Percentiles rank a stretch among this genome's conserved stretches.
These are phyloP conservation scores for Pantala flavescens DNA, from an alignment of 1,140 invertebrate species.

Conservation along the genomic window DNA sequence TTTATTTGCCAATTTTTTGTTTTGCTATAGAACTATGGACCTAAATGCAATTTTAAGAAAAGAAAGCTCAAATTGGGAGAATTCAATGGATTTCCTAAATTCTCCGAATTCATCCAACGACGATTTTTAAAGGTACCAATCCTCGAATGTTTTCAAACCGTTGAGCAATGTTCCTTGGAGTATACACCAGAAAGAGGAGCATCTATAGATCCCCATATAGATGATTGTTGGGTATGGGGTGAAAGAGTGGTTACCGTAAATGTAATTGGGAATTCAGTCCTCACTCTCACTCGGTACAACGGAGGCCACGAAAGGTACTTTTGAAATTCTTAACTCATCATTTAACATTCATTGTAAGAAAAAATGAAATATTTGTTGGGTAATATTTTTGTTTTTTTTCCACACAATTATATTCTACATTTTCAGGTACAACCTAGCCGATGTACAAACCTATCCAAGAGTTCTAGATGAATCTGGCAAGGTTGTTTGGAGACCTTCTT, in stretches of 20 bases:
- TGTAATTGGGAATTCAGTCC: conserved; percentile 64
- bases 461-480: conserved; percentile 28
- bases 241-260: conserved; percentile 92
- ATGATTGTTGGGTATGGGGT: conserved; percentile 99
- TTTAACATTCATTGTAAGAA: too few species aligned
- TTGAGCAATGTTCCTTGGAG: conserved; percentile 95
- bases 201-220: conserved; percentile 94
- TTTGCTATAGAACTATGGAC: conserved; percentile 77
- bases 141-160: conserved; percentile 68
- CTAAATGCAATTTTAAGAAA: conserved; percentile 97
- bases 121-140: conserved; percentile 55
- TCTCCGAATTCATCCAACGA: conserved; percentile 70
- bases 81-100: conserved; percentile 81
- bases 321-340: too few species aligned
- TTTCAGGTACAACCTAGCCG: conserved; percentile 32
- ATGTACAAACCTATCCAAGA: conserved; percentile 35
- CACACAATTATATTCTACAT: too few species aligned
- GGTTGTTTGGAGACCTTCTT: conserved; percentile 13
- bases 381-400: too few species aligned
- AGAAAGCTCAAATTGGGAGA: conserved; percentile 64
- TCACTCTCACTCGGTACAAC: conserved; percentile 65
- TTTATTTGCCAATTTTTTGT: conserved; percentile 22
- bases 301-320: conserved; percentile 57
- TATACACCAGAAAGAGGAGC: conserved; percentile 79
- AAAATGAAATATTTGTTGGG: too few species aligned